Base-by-base conservation (phyloP, 2,797 vertebrate genomes). In the Silurus aristotelis region DNA sequence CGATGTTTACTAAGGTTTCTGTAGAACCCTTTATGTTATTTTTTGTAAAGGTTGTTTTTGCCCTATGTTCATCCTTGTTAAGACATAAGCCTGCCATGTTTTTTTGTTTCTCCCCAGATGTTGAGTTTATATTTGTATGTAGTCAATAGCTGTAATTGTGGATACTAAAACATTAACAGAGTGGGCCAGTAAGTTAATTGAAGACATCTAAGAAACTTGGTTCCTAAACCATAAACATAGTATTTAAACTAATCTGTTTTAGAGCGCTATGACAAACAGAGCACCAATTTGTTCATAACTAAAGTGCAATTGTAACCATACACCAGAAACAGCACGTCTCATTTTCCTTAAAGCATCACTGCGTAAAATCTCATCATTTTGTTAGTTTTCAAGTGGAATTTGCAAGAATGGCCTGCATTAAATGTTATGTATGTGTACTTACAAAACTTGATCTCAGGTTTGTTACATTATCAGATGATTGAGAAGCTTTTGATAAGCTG, bases 101-200 rank as follows among this genome's bases (percentile, higher is more conserved):
- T 38, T 88, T 89, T 90, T 84, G 86, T 90, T 91, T 89, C 83
- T 84, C 87, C 84, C 88, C 84, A 88, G 80, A 90, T 89, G 83
- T 84, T 80, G 89, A 88, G 91, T 93, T 94, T 93, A 92, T 92
- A 93, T 93, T 91, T 90, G 83, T 87, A 90, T 85, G 71, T 70
- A 87, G 77, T 75, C 93, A 94, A 94, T 93, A 87, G 89, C 86
- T 83, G 76, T 90, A 91, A 93, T 92, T 92, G 85, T 91, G 89
- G 87, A 87, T 77, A 85, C 86, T 89, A 85, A 91, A 90, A 91
- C 86, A 86, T 92, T 93, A 93, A 87, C 48, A 13, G 89, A 91
- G 87, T 79, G 58, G 85, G 80, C 83, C 73, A 86, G 70, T 73
- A 83, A 89, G 79, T 90, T 80, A 72, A 79, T 38, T 38, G 85